Conservation (phyloP, 2,797 vertebrate species). For the Balearica regulorum region DNA sequence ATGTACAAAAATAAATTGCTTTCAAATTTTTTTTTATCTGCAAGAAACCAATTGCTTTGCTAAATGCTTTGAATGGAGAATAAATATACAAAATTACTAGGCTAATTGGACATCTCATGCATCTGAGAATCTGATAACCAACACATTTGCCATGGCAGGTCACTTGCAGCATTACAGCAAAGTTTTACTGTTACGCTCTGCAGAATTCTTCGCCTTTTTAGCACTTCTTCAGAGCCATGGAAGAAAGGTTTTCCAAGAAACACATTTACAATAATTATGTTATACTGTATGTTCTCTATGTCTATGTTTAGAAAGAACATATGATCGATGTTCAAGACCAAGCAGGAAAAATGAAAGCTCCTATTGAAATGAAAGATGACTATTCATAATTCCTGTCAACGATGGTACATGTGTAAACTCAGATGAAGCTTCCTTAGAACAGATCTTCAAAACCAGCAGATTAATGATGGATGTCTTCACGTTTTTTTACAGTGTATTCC, state of each 20-base stretch:
- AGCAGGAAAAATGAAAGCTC: neutral
- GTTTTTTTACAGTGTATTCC: neutral
- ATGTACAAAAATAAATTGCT: neutral
- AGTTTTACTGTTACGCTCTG: neutral
- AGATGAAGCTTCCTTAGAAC: neutral
- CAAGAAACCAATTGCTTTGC: neutral
- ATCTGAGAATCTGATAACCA: neutral
- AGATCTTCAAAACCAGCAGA: neutral
- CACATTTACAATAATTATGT: neutral
- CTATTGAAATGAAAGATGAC: neutral
- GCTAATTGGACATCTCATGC: neutral
- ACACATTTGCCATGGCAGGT: neutral
- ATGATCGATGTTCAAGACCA: neutral
- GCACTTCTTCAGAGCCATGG: neutral
- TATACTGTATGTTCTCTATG: neutral
- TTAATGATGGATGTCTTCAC: neutral
- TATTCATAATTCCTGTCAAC: neutral
- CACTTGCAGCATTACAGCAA: neutral
- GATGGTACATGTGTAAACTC: neutral
- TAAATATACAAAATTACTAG: neutral
- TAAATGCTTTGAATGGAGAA: neutral
- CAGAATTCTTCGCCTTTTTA: neutral
- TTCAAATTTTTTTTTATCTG: conserved; percentile 2
- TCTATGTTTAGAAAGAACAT: neutral
- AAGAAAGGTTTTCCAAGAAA: neutral